Evolutionary conservation across 2,113 vertebrate genomes (phyloP).

Genomic region (Neomonachus schauinslandi): DNA sequence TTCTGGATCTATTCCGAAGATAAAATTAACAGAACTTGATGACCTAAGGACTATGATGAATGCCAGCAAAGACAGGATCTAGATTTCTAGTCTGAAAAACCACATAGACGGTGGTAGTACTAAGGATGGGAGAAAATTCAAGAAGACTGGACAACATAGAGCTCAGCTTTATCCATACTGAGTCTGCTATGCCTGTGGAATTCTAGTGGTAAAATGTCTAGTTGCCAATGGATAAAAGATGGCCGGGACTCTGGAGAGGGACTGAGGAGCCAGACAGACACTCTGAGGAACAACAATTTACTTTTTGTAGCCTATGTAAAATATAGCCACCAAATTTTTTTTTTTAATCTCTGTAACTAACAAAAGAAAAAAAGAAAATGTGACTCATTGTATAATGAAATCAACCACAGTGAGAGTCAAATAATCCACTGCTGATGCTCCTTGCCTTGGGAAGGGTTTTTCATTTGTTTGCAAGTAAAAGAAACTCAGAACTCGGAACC

Average conservation of each 20-base stretch:
- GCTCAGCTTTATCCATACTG: neutral
- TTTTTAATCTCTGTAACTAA: slow-evolving; percentile 52
- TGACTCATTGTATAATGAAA: slow-evolving; percentile 36
- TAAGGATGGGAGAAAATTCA: neutral
- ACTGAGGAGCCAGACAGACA: neutral
- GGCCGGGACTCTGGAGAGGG: neutral
- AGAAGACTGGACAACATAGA: neutral
- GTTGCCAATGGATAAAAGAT: neutral
- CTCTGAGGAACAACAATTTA: neutral
- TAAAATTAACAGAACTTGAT: slow-evolving; percentile 19
- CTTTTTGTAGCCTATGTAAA: slow-evolving; percentile 33
- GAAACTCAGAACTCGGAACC: slow-evolving; percentile 45
- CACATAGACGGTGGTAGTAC: neutral
- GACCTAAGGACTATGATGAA: neutral
- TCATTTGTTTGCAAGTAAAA: slow-evolving; percentile 29
- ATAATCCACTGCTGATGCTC: neutral
- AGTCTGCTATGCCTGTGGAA: neutral
- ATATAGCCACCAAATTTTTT: slow-evolving; percentile 40
- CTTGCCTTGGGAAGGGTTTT: slow-evolving; percentile 19
- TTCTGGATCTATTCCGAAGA: slow-evolving; percentile 13
- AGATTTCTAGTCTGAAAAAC: neutral
- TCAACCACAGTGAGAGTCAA: slow-evolving; percentile 53
- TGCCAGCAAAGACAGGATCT: neutral
- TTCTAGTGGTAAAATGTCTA: neutral
- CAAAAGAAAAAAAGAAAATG: slow-evolving; percentile 37